phyloP scores from a whole-genome alignment of 2,113 vertebrate genomes.

The Pongo pygmaeus region DNA sequence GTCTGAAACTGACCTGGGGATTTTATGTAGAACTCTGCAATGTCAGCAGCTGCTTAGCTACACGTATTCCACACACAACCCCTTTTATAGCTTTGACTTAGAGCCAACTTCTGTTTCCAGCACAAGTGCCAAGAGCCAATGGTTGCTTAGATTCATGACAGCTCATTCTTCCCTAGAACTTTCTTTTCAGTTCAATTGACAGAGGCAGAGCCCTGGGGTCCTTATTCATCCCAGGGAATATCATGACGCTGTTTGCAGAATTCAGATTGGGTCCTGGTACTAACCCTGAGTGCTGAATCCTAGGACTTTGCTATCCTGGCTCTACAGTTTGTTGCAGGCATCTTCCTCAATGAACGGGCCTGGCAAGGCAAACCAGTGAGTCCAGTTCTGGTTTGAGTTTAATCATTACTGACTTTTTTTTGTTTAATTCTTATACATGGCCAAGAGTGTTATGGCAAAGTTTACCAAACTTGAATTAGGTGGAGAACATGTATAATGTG shows the following conservation, averaged over 20 bases:
- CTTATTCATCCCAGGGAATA: slow-evolving; percentile 11
- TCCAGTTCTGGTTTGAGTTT: not conserved
- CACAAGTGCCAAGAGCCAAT: slow-evolving; percentile 56
- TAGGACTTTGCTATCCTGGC: not conserved
- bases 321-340: not conserved
- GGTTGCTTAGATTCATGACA: slow-evolving; percentile 54
- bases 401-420: not conserved
- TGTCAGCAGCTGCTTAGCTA: slow-evolving; percentile 63
- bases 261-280: not conserved
- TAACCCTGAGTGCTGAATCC: not conserved
- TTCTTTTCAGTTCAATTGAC: slow-evolving; percentile 56
- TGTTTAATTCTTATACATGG: not conserved
- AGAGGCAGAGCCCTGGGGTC: not conserved
- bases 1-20: slow-evolving; percentile 65
- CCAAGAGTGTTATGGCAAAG: not conserved
- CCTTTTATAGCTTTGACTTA: slow-evolving; percentile 69
- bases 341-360: not conserved
- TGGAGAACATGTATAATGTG: not conserved
- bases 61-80: slow-evolving; percentile 43
- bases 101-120: slow-evolving; percentile 68
- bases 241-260: not conserved
- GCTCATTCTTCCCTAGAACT: slow-evolving; percentile 64
- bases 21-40: slow-evolving; percentile 57
- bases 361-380: not conserved
- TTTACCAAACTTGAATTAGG: not conserved